phyloP scores from a whole-genome alignment of 2,888 invertebrate species.

The Acanthoscelides obtectus region DNA sequence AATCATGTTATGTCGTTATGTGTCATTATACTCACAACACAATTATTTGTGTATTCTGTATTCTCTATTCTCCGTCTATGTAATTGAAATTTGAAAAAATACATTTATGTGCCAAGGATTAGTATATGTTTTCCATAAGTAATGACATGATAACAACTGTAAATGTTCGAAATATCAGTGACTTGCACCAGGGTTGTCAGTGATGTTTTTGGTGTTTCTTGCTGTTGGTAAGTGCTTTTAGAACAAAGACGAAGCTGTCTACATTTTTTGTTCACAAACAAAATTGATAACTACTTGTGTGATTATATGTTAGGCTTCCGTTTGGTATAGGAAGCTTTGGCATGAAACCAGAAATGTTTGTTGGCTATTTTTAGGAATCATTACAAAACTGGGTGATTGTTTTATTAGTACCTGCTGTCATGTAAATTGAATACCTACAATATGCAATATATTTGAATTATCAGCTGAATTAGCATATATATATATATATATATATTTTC shows the following conservation, averaged over 20 bases:
- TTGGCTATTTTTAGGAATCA: neutral
- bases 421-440: no score
- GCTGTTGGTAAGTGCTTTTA: neutral
- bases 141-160: neutral
- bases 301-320: neutral
- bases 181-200: neutral
- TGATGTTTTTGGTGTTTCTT: neutral
- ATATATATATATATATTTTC: no score
- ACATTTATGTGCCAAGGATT: neutral
- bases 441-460: no score
- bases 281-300: no score
- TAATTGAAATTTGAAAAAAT: neutral
- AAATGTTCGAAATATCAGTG: neutral
- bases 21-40: no score
- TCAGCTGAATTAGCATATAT: no score
- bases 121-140: neutral
- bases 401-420: no score
- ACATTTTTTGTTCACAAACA: no score
- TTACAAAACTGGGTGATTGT: neutral
- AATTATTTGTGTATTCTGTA: no score
- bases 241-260: neutral
- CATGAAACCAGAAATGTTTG: neutral
- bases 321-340: neutral
- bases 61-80: no score
- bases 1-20: no score